These are phyloP conservation scores for Ammodytes dubius DNA, from an alignment of 2,113 vertebrate species.

Conservation along the genomic window DNA sequence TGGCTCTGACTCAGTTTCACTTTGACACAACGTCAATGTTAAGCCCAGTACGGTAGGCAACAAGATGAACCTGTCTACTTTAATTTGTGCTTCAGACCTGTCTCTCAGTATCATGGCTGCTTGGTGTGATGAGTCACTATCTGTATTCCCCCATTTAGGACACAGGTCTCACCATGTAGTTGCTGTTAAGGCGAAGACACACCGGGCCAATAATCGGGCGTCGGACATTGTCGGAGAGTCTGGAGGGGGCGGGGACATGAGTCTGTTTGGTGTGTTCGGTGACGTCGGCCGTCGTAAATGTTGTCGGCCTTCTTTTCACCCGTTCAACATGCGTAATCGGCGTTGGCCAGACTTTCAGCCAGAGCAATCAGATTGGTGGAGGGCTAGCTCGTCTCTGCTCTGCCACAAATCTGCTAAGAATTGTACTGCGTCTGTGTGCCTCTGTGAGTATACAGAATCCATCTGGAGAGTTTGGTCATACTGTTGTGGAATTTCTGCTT, in stretches of 20 bases:
- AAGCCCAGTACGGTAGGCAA: not conserved
- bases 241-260: no score
- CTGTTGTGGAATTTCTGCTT: conserved; percentile 73
- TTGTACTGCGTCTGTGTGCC: conserved; percentile 8
- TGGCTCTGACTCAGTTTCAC: not conserved
- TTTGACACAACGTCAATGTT: not conserved
- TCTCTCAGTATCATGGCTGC: conserved; percentile 14
- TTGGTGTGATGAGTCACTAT: conserved; percentile 20
- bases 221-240: no score
- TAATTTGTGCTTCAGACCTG: conserved; percentile 9
- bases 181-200: not conserved
- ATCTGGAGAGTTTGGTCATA: conserved; percentile 60
- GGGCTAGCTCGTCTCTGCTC: no score
- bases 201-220: not conserved
- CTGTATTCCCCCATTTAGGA: conserved; percentile 5
- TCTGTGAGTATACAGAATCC: conserved; percentile 30
- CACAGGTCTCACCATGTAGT: conserved; percentile 10
- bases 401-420: not conserved
- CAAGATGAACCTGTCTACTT: conserved; percentile 24
- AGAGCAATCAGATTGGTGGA: no score
- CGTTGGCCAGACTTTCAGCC: no score
- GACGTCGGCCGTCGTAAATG: no score
- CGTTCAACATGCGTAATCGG: no score
- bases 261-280: no score
- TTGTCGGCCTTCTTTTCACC: no score